A percentile compares a stretch with the other conserved stretches of the same genome.
Evolutionary conservation across 2,113 vertebrate species (phyloP).

Genomic region (Steatornis caripensis): DNA sequence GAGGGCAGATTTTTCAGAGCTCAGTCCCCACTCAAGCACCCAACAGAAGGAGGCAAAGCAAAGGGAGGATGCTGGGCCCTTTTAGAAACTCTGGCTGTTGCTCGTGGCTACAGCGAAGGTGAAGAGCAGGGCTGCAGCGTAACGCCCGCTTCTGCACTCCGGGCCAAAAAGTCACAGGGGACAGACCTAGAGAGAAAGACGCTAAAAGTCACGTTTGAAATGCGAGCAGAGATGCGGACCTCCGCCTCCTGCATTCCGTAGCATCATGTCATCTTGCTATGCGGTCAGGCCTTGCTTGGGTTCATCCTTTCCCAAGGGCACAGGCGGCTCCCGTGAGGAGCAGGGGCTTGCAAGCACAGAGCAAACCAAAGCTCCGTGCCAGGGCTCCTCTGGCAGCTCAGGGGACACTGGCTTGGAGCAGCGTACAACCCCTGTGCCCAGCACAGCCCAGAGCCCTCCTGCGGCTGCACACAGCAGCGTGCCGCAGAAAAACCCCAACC

Average conservation of each 20-base stretch:
- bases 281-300: neutral
- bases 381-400: neutral
- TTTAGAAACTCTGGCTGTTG: neutral
- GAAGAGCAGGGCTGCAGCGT: neutral
- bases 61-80: neutral
- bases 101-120: neutral
- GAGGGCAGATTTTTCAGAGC: neutral
- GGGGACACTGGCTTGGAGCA: neutral
- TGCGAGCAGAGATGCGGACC: rapidly evolving
- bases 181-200: neutral
- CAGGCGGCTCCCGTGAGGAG: neutral
- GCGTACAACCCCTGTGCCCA: rapidly evolving
- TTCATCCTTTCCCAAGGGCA: neutral
- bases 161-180: neutral
- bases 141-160: neutral
- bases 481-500: too few species aligned
- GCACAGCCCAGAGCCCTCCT: neutral
- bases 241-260: neutral
- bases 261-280: neutral
- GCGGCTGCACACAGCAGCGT: neutral
- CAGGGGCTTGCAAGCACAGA: neutral
- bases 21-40: neutral
- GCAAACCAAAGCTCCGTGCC: neutral
- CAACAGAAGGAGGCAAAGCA: neutral
- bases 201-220: neutral